phyloP scores from a whole-genome alignment of 2,113 vertebrate genomes.

The Megaceryle torquata region DNA sequence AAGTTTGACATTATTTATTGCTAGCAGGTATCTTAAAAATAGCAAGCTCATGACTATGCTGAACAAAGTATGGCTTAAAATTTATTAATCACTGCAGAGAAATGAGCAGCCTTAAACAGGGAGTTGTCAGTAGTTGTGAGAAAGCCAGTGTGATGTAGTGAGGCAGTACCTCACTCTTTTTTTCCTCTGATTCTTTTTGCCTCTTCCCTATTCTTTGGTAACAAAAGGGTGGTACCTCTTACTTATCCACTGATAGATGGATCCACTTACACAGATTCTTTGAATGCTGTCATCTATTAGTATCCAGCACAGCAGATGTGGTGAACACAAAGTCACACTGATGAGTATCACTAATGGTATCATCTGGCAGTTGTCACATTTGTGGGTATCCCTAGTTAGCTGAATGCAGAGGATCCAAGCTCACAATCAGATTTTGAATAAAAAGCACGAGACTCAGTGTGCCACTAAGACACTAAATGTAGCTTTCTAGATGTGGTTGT shows the following conservation, averaged over 20 bases:
- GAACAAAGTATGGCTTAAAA: neutral
- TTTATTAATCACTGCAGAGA: neutral
- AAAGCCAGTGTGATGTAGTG: neutral
- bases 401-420: neutral
- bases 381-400: neutral
- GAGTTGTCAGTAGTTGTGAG: neutral
- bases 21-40: neutral
- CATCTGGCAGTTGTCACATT: neutral
- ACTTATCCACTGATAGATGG: neutral
- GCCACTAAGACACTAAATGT: neutral
- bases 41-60: neutral
- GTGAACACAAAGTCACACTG: rapidly evolving
- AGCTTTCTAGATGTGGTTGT: neutral
- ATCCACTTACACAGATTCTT: neutral
- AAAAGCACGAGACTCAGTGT: neutral
- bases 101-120: neutral
- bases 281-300: neutral
- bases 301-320: neutral
- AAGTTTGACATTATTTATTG: neutral
- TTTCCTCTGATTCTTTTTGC: neutral
- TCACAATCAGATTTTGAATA: neutral
- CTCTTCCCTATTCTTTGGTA: neutral
- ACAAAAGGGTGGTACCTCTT: neutral
- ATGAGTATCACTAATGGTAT: neutral
- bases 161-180: neutral